A percentile compares a stretch with the other conserved stretches of the same genome.
phyloP scores from a whole-genome alignment of 2,888 invertebrate species.

The Cremastobaeus sp. region DNA sequence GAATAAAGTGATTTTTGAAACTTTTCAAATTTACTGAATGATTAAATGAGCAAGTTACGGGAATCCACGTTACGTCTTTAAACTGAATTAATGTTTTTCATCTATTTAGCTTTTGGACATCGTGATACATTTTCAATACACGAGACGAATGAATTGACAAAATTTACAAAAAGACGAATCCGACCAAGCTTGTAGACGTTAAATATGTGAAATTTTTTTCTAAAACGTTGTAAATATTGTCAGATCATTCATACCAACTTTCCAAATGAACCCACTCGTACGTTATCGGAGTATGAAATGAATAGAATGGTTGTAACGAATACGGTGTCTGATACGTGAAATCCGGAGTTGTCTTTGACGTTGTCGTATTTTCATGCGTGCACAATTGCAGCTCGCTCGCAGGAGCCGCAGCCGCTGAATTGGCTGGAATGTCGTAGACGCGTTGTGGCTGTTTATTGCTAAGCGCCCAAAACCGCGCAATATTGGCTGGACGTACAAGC shows the following conservation, averaged over 20 bases:
- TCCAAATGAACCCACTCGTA: no score
- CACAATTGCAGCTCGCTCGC: slow-evolving; percentile 37
- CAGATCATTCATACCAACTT: no score
- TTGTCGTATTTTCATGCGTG: slow-evolving; percentile 49
- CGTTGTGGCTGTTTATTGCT: slow-evolving; percentile 69
- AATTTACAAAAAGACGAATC: no score
- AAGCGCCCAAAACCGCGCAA: slow-evolving; percentile 72
- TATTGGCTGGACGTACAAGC: slow-evolving; percentile 67
- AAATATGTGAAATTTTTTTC: no score
- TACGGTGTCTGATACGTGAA: slow-evolving; percentile 37
- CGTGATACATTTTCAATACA: no score
- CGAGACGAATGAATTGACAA: no score
- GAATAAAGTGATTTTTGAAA: neutral
- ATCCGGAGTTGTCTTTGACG: slow-evolving; percentile 51
- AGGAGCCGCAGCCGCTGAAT: slow-evolving; percentile 30
- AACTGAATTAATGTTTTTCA: no score
- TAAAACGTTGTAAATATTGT: no score
- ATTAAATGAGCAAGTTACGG: neutral
- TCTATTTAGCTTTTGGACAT: no score
- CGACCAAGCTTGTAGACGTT: no score
- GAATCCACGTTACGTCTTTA: neutral
- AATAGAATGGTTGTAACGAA: slow-evolving; percentile 10
- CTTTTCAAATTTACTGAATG: neutral
- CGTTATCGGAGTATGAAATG: slow-evolving; percentile 15
- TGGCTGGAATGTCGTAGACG: slow-evolving; percentile 62